phyloP scores from a whole-genome alignment of 2,888 invertebrate genomes.

The Brachyptera risi region DNA sequence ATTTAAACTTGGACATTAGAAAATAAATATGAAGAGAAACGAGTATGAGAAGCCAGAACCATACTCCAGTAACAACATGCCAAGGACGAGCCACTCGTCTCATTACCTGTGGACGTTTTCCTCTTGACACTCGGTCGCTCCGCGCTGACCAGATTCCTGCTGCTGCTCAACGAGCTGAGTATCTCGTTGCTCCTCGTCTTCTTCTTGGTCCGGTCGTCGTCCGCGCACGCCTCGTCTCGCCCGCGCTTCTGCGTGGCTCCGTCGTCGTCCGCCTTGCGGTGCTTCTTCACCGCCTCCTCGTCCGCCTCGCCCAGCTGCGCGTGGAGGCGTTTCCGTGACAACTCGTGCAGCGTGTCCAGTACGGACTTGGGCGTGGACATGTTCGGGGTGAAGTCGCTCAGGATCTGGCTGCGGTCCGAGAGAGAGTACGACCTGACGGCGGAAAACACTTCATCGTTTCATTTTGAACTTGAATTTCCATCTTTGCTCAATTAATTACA shows the following conservation, averaged over 20 bases:
- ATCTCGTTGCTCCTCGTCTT: slow-evolving; percentile 23
- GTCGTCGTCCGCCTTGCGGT: too few species aligned
- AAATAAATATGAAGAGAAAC: too few species aligned
- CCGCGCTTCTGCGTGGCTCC: not conserved
- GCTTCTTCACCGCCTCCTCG: not conserved
- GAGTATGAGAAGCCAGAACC: too few species aligned
- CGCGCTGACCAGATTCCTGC: slow-evolving; percentile 1
- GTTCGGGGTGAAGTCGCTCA: not conserved
- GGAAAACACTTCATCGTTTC: not conserved
- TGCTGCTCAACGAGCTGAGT: slow-evolving; percentile 24
- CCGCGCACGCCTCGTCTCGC: slow-evolving; percentile 16
- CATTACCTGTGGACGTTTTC: not conserved
- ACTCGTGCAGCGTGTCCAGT: slow-evolving; percentile 8
- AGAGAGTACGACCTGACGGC: not conserved
- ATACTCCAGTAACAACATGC: too few species aligned
- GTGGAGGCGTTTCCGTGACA: slow-evolving; percentile 9
- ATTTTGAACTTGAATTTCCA: not conserved
- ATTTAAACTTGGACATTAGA: too few species aligned
- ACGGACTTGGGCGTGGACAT: not conserved
- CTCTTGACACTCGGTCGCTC: slow-evolving; percentile 18
- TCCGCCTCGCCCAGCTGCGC: slow-evolving; percentile 2
- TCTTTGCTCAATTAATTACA: too few species aligned
- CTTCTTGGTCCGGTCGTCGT: slow-evolving; percentile 1
- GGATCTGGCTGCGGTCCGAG: not conserved
- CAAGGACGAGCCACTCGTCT: too few species aligned